Evolutionary conservation across 64 coral and sea anemone genomes (phyloP).

Genomic region (Hydrozoanthus tunicans): DNA sequence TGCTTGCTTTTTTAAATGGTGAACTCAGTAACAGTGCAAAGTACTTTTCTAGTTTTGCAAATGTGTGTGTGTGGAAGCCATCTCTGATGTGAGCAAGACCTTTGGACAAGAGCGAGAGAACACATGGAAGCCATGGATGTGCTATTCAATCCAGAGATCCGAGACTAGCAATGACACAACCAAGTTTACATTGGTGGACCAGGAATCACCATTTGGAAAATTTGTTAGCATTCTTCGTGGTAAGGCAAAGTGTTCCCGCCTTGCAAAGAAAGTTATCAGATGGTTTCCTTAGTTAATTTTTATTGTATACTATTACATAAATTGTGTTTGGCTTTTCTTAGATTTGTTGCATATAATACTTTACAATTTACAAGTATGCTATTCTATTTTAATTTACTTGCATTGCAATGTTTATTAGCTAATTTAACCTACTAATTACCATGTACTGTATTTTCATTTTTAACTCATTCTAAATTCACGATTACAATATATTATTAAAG

Average conservation of each 20-base stretch:
- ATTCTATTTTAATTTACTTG: too few relatives aligned
- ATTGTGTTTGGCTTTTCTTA: too few relatives aligned
- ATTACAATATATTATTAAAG: too few relatives aligned
- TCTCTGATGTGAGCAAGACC: not conserved
- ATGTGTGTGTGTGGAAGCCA: not conserved
- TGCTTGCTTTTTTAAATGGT: slow-evolving; percentile 6
- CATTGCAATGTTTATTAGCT: too few relatives aligned
- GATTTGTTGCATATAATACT: too few relatives aligned
- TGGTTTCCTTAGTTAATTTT: slow-evolving; percentile 50
- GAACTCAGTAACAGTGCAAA: slow-evolving; percentile 26
- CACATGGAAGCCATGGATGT: slow-evolving; percentile 50
- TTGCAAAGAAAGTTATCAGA: slow-evolving; percentile 59
- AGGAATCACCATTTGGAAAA: not conserved
- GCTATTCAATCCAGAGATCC: slow-evolving; percentile 52
- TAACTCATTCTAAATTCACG: too few relatives aligned
- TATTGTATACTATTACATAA: too few relatives aligned
- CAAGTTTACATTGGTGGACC: slow-evolving; percentile 39
- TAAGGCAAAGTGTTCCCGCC: not conserved
- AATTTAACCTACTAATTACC: too few relatives aligned
- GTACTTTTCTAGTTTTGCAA: slow-evolving; percentile 60
- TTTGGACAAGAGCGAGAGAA: slow-evolving; percentile 6
- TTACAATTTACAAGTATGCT: too few relatives aligned
- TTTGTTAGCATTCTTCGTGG: slow-evolving; percentile 7
- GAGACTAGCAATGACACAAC: not conserved
- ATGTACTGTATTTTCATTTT: too few relatives aligned